These are phyloP conservation scores for Drosophila bocqueti DNA, from an alignment of 1,140 invertebrate species.

Conservation along the genomic window DNA sequence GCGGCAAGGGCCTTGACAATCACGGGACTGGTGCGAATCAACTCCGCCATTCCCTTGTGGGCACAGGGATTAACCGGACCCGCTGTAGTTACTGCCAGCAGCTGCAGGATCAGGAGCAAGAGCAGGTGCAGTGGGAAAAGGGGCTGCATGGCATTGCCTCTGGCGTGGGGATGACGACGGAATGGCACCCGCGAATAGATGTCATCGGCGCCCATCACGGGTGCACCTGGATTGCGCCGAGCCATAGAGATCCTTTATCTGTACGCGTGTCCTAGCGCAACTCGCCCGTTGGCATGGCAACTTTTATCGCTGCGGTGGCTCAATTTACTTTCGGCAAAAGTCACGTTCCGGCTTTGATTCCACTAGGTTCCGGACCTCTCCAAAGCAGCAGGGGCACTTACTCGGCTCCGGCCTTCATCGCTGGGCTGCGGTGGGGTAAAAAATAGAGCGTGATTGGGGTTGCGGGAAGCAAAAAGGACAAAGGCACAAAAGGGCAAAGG, in stretches of 20 bases:
- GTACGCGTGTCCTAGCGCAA: conserved; percentile 58
- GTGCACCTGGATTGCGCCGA: conserved; percentile 17
- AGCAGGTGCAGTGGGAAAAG: conserved; percentile 15
- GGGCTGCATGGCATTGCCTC: neutral
- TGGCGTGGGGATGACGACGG: neutral
- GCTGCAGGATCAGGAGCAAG: conserved; percentile 30
- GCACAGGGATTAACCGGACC: conserved; percentile 60
- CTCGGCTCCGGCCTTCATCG: conserved; percentile 57
- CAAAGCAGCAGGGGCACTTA: conserved; percentile 41
- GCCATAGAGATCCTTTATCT: conserved; percentile 63
- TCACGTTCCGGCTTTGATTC: conserved; percentile 74
- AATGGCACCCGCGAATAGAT: conserved; percentile 28
- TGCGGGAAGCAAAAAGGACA: conserved; percentile 25
- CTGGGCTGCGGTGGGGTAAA: conserved; percentile 25
- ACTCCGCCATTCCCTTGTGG: conserved; percentile 77
- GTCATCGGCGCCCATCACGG: conserved; percentile 36
- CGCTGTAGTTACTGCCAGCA: conserved; percentile 23
- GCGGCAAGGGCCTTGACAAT: conserved; percentile 82
- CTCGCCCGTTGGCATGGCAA: conserved; percentile 72
- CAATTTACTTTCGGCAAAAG: conserved; percentile 71
- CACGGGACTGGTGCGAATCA: conserved; percentile 82
- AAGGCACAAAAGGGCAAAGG: conserved; percentile 24
- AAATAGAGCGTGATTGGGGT: conserved; percentile 30
- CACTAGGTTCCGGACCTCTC: conserved; percentile 33
- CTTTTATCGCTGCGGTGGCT: conserved; percentile 69